A percentile compares a stretch with the other conserved stretches of the same genome.
Evolutionary conservation across 2,888 invertebrate genomes (phyloP).

Genomic region (Pseudanteris insignis): DNA sequence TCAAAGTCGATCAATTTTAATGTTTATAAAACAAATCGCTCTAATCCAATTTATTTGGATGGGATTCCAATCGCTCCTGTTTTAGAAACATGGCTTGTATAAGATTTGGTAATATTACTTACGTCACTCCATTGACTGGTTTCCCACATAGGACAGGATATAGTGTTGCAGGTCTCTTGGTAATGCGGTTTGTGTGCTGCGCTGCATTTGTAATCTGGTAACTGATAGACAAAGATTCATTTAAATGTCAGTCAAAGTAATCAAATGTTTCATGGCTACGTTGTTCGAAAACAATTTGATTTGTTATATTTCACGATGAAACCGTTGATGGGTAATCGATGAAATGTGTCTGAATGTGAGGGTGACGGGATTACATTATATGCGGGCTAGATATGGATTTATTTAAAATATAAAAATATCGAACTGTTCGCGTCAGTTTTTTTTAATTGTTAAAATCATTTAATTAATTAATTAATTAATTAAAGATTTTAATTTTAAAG

Average conservation of each 20-base stretch:
- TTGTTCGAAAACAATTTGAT: constrained; percentile 4
- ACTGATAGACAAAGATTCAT: constrained; percentile 67
- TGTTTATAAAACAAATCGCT: no score
- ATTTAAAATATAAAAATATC: background rate
- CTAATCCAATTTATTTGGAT: no score
- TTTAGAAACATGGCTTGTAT: no score
- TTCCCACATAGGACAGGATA: constrained; percentile 89
- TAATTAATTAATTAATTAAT: no score
- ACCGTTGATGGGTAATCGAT: background rate
- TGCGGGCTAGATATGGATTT: no score
- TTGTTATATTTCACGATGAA: constrained; percentile 3
- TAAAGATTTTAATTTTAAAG: no score
- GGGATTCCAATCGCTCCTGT: no score
- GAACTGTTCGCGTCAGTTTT: no score
- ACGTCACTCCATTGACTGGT: constrained; percentile 91
- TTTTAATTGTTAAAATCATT: no score
- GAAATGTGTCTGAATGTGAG: no score
- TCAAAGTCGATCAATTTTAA: no score
- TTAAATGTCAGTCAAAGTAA: constrained; percentile 23
- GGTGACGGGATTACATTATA: no score
- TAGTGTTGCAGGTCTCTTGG: constrained; percentile 83
- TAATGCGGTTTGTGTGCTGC: constrained; percentile 78
- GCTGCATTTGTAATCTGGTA: constrained; percentile 81
- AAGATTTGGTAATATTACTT: constrained; percentile 66
- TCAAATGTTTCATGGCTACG: constrained; percentile 12